Conservation (phyloP, 2,888 invertebrate genomes). For the Caenorhabditis zanzibari region DNA sequence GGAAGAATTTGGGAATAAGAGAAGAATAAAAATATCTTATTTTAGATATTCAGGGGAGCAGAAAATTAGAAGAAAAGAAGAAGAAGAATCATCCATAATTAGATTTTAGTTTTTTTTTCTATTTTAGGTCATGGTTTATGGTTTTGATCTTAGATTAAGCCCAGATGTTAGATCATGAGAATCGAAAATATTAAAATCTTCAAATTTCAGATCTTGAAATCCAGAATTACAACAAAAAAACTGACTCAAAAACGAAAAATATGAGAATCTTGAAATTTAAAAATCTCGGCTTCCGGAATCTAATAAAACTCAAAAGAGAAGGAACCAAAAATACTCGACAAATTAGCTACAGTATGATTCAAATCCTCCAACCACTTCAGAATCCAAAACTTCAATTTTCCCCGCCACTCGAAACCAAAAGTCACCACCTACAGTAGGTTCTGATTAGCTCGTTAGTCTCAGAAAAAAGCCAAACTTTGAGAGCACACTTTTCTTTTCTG, state of each 20-base stretch:
- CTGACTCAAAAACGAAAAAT: not conserved
- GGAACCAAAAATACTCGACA: not conserved
- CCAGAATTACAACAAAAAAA: not conserved
- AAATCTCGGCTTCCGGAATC: not conserved
- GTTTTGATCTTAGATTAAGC: not conserved
- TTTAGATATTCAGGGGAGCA: conserved; percentile 10
- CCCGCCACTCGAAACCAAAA: too few relatives aligned
- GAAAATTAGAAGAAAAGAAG: not conserved
- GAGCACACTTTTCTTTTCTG: not conserved
- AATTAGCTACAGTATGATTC: conserved; percentile 1
- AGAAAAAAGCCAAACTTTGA: not conserved
- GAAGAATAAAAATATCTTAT: not conserved
- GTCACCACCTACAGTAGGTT: conserved; percentile 6
- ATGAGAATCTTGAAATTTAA: not conserved
- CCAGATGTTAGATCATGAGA: too few relatives aligned
- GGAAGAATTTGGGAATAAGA: not conserved
- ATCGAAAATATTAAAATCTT: not conserved
- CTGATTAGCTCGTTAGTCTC: conserved; percentile 8
- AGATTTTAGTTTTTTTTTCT: not conserved
- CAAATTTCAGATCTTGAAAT: not conserved
- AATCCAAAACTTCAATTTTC: not conserved
- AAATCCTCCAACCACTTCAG: not conserved
- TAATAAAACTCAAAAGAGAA: not conserved
- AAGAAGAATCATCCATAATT: conserved; percentile 1
- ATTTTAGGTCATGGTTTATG: not conserved